phyloP scores from a whole-genome alignment of 2,888 invertebrate genomes.

The Pachydiplax longipennis region DNA sequence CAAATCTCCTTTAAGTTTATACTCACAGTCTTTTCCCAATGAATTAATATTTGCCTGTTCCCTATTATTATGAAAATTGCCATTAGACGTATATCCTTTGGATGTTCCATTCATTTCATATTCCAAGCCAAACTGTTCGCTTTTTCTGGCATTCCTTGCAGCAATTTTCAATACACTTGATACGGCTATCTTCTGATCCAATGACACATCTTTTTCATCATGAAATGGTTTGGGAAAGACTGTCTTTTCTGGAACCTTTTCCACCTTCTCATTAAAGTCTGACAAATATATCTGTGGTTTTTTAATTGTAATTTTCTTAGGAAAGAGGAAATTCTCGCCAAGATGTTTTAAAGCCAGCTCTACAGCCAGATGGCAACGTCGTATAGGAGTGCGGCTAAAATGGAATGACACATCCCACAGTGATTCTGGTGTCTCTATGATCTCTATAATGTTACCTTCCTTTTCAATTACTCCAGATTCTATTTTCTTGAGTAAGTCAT shows the following conservation, averaged over 20 bases:
- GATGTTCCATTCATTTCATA: neutral
- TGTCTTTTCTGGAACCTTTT: neutral
- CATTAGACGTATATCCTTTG: neutral
- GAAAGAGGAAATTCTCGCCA: conserved; percentile 76
- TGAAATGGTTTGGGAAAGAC: neutral
- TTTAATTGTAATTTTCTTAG: conserved; percentile 64
- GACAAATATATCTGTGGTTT: conserved; percentile 62
- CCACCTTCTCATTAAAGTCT: neutral
- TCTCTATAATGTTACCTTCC: conserved; percentile 64
- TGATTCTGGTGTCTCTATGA: neutral
- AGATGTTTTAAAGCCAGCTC: conserved; percentile 68
- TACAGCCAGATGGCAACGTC: conserved; percentile 78
- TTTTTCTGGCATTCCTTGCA: neutral
- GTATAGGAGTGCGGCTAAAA: conserved; percentile 68
- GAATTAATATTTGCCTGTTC: too few species aligned
- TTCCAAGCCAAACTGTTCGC: neutral
- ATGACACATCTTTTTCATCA: neutral
- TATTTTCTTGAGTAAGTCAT: conserved; percentile 75
- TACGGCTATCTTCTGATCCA: neutral
- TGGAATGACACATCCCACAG: conserved; percentile 71
- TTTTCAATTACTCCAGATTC: conserved; percentile 65
- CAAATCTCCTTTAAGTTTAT: neutral
- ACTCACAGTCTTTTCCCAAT: neutral
- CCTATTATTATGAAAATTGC: neutral
- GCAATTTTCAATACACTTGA: conserved; percentile 51